A percentile compares a stretch with the other conserved stretches of the same genome.
Evolutionary conservation across 2,797 vertebrate genomes (phyloP).

Genomic region (Rhodeus uyekii): DNA sequence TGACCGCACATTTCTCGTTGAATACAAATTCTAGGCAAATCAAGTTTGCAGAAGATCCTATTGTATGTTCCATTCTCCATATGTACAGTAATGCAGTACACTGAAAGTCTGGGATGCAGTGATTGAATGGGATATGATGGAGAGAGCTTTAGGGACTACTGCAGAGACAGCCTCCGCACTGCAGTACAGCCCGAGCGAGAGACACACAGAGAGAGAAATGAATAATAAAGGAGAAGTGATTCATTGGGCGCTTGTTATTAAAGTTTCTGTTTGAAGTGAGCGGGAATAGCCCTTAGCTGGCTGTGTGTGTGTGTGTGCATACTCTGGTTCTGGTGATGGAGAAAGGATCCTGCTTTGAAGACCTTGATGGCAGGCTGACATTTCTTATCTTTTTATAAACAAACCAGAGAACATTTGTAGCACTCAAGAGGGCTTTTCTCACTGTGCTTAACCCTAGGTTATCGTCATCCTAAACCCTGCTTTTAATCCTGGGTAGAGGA

Average conservation of each 20-base stretch:
- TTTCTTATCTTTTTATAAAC: slow-evolving; percentile 31
- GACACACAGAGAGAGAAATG: background rate
- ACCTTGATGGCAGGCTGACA: slow-evolving; percentile 23
- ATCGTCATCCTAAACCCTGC: background rate
- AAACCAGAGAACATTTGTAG: background rate
- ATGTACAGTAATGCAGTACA: background rate
- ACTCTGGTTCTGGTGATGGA: background rate
- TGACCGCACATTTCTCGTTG: background rate
- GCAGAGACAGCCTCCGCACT: slow-evolving; percentile 49
- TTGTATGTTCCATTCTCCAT: background rate
- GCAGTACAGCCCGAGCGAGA: slow-evolving; percentile 17
- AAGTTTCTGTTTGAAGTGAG: slow-evolving; percentile 56
- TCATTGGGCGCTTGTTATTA: slow-evolving; percentile 42
- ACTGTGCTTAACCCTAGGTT: background rate
- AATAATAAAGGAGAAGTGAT: slow-evolving; percentile 53
- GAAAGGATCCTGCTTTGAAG: slow-evolving; percentile 27
- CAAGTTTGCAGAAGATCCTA: background rate
- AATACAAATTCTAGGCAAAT: no score
- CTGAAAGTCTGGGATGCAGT: background rate
- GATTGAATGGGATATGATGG: slow-evolving; percentile 34
- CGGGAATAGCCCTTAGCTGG: slow-evolving; percentile 44
- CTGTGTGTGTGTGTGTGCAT: background rate
- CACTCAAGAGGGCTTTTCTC: background rate
- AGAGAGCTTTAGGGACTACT: slow-evolving; percentile 43
- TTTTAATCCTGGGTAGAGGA: background rate